A percentile compares a stretch with the other conserved stretches of the same genome.
Conservation (phyloP, 1,140 invertebrate species). For the Drosophila punjabiensis region DNA sequence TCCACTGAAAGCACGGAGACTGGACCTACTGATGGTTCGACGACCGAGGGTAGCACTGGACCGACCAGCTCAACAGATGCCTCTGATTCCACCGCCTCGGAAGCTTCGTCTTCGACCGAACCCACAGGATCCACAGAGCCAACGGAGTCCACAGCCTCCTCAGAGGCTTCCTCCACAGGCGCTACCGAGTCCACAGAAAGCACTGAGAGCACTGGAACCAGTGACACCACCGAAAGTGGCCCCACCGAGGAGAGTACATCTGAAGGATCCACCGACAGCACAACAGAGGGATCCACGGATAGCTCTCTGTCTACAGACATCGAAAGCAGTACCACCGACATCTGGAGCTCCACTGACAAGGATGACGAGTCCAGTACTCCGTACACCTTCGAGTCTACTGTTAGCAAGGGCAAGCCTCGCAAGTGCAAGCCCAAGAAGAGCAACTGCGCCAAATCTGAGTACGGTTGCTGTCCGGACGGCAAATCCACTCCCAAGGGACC, state of each 20-base stretch:
- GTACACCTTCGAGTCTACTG: slow-evolving; percentile 86
- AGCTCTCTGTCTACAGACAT: slow-evolving; percentile 64
- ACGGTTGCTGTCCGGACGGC: slow-evolving; percentile 96
- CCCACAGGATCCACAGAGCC: slow-evolving; percentile 36
- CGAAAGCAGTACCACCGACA: slow-evolving; percentile 74
- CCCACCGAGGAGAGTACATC: slow-evolving; percentile 45
- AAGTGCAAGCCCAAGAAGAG: slow-evolving; percentile 88
- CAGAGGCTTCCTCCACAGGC: slow-evolving; percentile 46
- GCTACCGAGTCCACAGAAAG: slow-evolving; percentile 49
- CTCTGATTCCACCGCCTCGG: slow-evolving; percentile 48
- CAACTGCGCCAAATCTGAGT: slow-evolving; percentile 90
- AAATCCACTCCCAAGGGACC: slow-evolving; percentile 93
- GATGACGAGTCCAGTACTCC: slow-evolving; percentile 78
- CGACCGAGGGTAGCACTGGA: slow-evolving; percentile 50
- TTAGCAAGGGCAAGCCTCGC: slow-evolving; percentile 85
- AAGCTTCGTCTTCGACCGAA: slow-evolving; percentile 36
- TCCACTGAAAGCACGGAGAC: slow-evolving; percentile 50
- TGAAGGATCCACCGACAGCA: slow-evolving; percentile 42
- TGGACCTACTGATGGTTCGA: slow-evolving; percentile 42
- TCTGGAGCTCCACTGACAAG: slow-evolving; percentile 81
- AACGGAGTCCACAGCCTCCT: slow-evolving; percentile 22
- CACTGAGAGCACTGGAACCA: slow-evolving; percentile 49
- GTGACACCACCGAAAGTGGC: slow-evolving; percentile 30
- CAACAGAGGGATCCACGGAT: slow-evolving; percentile 53
- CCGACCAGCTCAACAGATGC: slow-evolving; percentile 46